phyloP scores from a whole-genome alignment of 2,797 vertebrate genomes.

The Decapterus maruadsi region DNA sequence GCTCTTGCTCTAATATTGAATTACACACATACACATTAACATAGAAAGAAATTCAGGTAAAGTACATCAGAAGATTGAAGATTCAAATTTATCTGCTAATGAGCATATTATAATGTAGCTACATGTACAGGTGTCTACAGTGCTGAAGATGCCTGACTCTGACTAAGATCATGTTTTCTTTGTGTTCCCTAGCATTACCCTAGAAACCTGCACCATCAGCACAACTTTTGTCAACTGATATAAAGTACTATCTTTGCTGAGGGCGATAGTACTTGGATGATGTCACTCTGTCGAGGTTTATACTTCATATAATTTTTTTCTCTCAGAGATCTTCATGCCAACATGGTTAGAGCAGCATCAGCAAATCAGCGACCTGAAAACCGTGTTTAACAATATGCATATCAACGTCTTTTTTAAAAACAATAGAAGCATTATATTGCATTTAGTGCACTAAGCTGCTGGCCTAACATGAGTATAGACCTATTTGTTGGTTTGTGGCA shows the following conservation, averaged over 20 bases:
- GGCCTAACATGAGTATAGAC: not conserved
- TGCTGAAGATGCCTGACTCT: not conserved
- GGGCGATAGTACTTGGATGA: not conserved
- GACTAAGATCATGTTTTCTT: not conserved
- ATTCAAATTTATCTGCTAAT: not conserved
- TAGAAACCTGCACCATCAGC: not conserved
- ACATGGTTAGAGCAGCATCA: not conserved
- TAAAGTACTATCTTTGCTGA: not conserved
- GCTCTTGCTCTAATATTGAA: no score
- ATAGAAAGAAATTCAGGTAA: not conserved
- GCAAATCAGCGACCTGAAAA: not conserved
- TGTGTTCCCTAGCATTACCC: not conserved
- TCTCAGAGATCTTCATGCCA: not conserved
- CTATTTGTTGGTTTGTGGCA: constrained; percentile 12
- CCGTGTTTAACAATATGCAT: not conserved
- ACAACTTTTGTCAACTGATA: not conserved
- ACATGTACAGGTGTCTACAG: not conserved
- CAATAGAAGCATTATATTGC: not conserved
- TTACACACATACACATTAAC: no score
- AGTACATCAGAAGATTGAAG: not conserved
- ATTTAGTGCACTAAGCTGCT: not conserved
- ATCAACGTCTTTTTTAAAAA: not conserved
- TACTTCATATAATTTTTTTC: not conserved
- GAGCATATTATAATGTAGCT: not conserved
- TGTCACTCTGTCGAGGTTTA: not conserved